Evolutionary conservation across 2,113 vertebrate genomes (phyloP).

Genomic region (Peromyscus californicus): DNA sequence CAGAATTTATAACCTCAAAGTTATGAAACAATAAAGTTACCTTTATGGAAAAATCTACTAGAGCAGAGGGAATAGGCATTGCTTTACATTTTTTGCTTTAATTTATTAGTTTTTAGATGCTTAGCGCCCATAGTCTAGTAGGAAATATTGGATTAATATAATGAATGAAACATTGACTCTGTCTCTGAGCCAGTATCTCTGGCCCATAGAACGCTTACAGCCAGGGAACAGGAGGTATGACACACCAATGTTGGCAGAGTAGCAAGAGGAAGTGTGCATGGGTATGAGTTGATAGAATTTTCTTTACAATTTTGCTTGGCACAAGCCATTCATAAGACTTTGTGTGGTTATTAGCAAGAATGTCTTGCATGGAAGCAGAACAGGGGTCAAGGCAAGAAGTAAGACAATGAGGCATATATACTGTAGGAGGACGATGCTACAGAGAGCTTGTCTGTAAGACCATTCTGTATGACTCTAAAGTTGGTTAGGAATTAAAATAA

Average conservation of each 20-base stretch:
- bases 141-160: neutral
- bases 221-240: neutral
- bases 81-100: neutral
- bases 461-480: neutral
- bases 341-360: neutral
- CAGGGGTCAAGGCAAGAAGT: neutral
- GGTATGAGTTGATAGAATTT: neutral
- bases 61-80: neutral
- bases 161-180: neutral
- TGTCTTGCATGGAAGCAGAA: neutral
- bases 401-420: neutral
- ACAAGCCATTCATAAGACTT: neutral
- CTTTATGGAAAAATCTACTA: neutral
- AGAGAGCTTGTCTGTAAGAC: neutral
- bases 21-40: neutral
- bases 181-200: neutral
- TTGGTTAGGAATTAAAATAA: neutral
- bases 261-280: fast-evolving
- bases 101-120: neutral
- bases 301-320: neutral
- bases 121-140: neutral
- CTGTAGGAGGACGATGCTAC: neutral
- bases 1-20: neutral
- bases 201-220: neutral
- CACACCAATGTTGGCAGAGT: neutral